Percentiles rank a stretch among this genome's conserved stretches.
Conservation (phyloP, 64 coral and sea anemone species). For the Actinia equina region DNA sequence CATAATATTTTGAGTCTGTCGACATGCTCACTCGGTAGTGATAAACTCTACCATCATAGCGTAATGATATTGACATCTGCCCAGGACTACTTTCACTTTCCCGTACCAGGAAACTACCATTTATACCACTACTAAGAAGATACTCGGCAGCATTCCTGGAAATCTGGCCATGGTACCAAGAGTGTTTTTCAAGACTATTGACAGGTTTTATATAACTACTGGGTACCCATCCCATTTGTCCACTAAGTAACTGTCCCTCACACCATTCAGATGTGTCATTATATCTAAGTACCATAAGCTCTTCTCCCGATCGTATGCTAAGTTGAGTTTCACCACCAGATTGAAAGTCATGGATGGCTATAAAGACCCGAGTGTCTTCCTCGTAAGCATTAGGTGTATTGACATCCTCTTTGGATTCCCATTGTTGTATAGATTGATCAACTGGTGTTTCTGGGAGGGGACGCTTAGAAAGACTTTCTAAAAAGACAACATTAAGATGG, state of each 20-base stretch:
- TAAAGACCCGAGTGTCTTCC: constrained; percentile 74
- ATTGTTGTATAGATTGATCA: constrained; percentile 25
- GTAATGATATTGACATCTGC: constrained; percentile 94
- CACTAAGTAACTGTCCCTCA: constrained; percentile 73
- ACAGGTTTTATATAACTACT: constrained; percentile 92
- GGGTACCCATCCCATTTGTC: constrained; percentile 87
- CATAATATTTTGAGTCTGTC: constrained; percentile 77
- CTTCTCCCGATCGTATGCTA: constrained; percentile 75
- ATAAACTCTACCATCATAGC: constrained; percentile 94
- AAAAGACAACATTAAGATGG: background rate
- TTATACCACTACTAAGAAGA: constrained; percentile 93
- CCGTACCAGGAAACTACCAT: constrained; percentile 96
- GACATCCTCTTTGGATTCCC: constrained; percentile 61
- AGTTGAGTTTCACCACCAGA: constrained; percentile 83
- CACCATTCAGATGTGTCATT: constrained; percentile 92
- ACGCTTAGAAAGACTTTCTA: constrained; percentile 24
- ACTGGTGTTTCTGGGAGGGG: constrained; percentile 56
- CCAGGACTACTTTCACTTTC: constrained; percentile 97
- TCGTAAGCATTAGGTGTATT: constrained; percentile 6
- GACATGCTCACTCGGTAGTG: constrained; percentile 89
- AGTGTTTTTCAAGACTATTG: constrained; percentile 96
- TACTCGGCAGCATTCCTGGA: constrained; percentile 91
- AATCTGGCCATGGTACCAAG: constrained; percentile 97
- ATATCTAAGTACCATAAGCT: constrained; percentile 57
- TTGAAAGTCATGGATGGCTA: constrained; percentile 92